A percentile compares a stretch with the other conserved stretches of the same genome.
Conservation (phyloP, 2,797 vertebrate genomes). For the Petrocephalus sullivani region DNA sequence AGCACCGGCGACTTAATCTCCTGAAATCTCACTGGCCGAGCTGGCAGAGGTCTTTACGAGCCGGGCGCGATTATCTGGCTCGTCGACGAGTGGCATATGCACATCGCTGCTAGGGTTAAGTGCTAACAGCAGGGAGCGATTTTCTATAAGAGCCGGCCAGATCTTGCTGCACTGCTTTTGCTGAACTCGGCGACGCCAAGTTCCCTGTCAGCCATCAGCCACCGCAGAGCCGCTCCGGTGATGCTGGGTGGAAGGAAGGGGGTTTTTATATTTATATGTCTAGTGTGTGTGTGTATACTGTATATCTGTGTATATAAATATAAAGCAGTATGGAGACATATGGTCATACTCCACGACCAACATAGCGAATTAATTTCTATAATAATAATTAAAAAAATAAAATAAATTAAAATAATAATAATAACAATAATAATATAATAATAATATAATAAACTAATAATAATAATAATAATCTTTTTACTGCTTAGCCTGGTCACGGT, state of each 20-base stretch:
- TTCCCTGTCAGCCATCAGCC: not conserved
- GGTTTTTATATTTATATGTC: not conserved
- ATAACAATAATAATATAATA: not conserved
- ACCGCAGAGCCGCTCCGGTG: not conserved
- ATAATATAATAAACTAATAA: not conserved
- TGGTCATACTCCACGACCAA: not conserved
- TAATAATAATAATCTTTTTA: not conserved
- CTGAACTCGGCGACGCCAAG: constrained; percentile 24
- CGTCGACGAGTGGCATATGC: constrained; percentile 39
- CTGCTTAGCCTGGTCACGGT: not conserved
- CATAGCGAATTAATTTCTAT: not conserved
- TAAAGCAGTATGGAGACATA: not conserved
- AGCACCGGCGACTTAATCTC: not conserved
- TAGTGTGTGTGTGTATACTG: too few relatives aligned
- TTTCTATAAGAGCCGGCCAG: not conserved
- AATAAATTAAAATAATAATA: too few relatives aligned
- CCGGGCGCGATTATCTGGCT: constrained; percentile 10
- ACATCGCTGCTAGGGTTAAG: constrained; percentile 34
- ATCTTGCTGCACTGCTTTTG: constrained; percentile 20
- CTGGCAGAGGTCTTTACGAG: not conserved
- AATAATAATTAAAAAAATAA: not conserved
- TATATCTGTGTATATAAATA: not conserved
- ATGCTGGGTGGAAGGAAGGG: not conserved
- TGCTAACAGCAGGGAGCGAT: constrained; percentile 25
- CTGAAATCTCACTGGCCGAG: constrained; percentile 7